Evolutionary conservation across 2,888 invertebrate species (phyloP), one percentile per base, ranked within the genome.

Genomic region (Mesorhabditis spiculigera): DNA sequence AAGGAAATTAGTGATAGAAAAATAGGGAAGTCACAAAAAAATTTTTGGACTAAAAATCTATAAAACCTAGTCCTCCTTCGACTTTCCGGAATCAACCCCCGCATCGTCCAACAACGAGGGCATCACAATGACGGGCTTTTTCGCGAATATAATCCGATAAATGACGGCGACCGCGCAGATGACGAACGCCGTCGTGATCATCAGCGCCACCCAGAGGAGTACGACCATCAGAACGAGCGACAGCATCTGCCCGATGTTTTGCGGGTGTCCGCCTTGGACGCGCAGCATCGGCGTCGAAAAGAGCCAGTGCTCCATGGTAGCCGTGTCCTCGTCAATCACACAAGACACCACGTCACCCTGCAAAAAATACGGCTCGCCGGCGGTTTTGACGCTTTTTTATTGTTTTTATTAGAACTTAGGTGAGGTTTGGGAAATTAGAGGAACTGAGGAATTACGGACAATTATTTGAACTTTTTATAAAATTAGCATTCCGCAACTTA

Each of bases 271-370:
- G 66, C 44, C 43, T 71, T 73, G 50, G 74, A 75, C 44, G 71
- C 13, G 6, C 13, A 10, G 50, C 6, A 64, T 5, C 10, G 63
- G 63, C 10, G 63, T 6, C 69, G 13, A 70, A 66, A 43, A 62
- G 62, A 5, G 69, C 64, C 72, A 68, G 66, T 5, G 68, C 64
- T n/a, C 67, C 66, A 63, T 13, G 5, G 28, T 10, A 8, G 66
- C 10, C 10, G 28, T 65, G 43, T 71, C 70, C 68, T 73, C 73
- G 43, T 76, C 77, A 71, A 79, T 70, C 63, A 75, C 72, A 69
- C 78, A 79, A 66, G 73, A 65, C 44, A 78, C 72, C 67, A 70
- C 71, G 63, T 72, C 74, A 66, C 78, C 78, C 78, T 78, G 73
- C 71, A 78, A n/a, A n/a, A n/a, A n/a, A n/a, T n/a, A n/a, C n/a